These are phyloP conservation scores for Homarus americanus DNA, from an alignment of 1,140 invertebrate species.

Conservation along the genomic window DNA sequence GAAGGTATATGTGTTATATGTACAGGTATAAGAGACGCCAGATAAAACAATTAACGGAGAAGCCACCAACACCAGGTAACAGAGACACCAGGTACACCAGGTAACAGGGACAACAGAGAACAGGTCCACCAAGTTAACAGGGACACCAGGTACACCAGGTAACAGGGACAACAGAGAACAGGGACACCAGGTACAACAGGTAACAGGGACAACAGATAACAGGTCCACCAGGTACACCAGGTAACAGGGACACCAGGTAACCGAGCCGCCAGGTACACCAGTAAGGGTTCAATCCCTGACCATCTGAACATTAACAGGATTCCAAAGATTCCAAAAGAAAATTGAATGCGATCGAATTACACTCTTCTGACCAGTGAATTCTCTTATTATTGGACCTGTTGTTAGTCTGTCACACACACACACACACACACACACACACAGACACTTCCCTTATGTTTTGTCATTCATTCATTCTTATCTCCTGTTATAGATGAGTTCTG, in stretches of 20 bases:
- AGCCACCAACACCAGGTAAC: too few species aligned
- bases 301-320: slow-evolving; percentile 56
- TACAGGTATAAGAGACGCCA: too few species aligned
- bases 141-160: background rate
- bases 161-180: background rate
- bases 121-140: background rate
- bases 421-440: background rate
- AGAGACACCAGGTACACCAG: too few species aligned
- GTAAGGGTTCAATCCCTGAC: slow-evolving; percentile 10
- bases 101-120: too few species aligned
- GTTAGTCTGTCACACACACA: too few species aligned
- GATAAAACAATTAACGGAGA: too few species aligned
- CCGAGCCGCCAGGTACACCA: background rate
- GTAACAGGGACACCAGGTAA: background rate
- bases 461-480: too few species aligned
- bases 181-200: background rate
- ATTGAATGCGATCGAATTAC: slow-evolving; percentile 57
- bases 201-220: background rate
- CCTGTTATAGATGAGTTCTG: too few species aligned
- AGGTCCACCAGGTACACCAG: background rate
- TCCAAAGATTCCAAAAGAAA: slow-evolving; percentile 50
- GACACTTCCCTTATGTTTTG: background rate
- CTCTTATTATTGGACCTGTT: background rate
- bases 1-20: too few species aligned
- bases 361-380: slow-evolving; percentile 21